Conservation (phyloP, 2,888 invertebrate genomes). For the Neoascia interrupta region DNA sequence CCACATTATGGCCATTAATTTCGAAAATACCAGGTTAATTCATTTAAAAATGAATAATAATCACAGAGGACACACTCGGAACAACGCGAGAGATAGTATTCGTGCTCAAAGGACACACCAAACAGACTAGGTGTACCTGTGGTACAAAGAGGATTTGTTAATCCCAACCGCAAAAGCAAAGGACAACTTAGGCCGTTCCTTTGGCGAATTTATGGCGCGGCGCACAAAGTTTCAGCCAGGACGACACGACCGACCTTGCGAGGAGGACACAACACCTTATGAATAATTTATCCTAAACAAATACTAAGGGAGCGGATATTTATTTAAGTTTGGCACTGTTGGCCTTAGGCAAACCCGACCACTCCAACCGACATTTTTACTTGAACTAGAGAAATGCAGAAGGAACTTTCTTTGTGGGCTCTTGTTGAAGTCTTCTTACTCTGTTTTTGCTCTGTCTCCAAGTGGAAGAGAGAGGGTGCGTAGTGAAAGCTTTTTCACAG, state of each 20-base stretch:
- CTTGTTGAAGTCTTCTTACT: conserved; percentile 1
- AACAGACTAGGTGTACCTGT: background rate
- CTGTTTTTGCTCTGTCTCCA: conserved; percentile 5
- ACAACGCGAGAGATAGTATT: background rate
- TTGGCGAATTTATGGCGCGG: conserved; percentile 17
- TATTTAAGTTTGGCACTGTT: conserved; percentile 10
- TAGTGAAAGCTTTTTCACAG: conserved; percentile 38
- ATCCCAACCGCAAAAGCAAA: background rate
- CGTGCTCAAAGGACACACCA: conserved; percentile 22
- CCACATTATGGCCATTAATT: conserved; percentile 28
- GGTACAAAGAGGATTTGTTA: background rate
- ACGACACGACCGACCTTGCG: conserved; percentile 29
- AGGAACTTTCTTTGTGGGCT: conserved; percentile 51
- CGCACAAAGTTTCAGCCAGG: conserved; percentile 18
- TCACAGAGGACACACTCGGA: background rate
- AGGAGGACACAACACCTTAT: conserved; percentile 33
- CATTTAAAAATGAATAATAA: conserved; percentile 24
- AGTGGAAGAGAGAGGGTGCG: conserved; percentile 10
- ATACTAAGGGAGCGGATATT: conserved; percentile 20
- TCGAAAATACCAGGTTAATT: conserved; percentile 11
- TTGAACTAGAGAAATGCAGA: conserved; percentile 43
- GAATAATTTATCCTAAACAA: conserved; percentile 60
- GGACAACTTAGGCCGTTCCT: background rate
- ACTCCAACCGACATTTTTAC: conserved; percentile 43
- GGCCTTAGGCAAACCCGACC: conserved; percentile 13